These are phyloP conservation scores for Enteromius radiatus DNA, from an alignment of 2,797 vertebrate genomes.

Conservation along the genomic window DNA sequence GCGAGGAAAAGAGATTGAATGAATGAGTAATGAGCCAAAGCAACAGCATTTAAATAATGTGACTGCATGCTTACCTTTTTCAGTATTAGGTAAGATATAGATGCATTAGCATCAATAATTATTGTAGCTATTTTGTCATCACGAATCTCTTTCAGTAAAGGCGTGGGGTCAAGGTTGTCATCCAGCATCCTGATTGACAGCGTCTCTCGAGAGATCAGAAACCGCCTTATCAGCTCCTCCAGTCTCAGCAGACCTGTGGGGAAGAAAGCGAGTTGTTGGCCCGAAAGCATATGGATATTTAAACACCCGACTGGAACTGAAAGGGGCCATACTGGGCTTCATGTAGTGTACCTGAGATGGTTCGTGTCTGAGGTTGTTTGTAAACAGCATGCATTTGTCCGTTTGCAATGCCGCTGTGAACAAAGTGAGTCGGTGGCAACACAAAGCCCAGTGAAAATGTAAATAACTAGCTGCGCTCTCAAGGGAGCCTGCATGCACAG, in stretches of 20 bases:
- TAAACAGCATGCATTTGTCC: slow-evolving; percentile 14
- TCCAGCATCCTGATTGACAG: slow-evolving; percentile 92
- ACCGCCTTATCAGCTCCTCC: slow-evolving; percentile 90
- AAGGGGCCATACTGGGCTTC: background rate
- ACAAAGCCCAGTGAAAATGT: slow-evolving; percentile 55
- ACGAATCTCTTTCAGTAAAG: slow-evolving; percentile 92
- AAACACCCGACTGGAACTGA: background rate
- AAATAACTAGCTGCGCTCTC: slow-evolving; percentile 57
- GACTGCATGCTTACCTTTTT: slow-evolving; percentile 72
- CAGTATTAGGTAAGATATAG: slow-evolving; percentile 82
- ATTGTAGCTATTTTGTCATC: slow-evolving; percentile 94
- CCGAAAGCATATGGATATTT: background rate
- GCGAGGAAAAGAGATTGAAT: background rate
- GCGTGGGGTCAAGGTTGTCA: slow-evolving; percentile 88
- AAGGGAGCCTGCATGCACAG: slow-evolving; percentile 42
- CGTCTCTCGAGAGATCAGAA: slow-evolving; percentile 92
- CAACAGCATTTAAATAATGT: slow-evolving; percentile 29
- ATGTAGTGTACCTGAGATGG: background rate
- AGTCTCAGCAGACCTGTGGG: slow-evolving; percentile 86
- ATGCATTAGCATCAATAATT: slow-evolving; percentile 91
- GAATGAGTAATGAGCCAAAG: slow-evolving; percentile 25
- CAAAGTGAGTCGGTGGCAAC: slow-evolving; percentile 25
- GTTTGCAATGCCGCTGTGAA: slow-evolving; percentile 12
- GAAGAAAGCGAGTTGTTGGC: slow-evolving; percentile 41
- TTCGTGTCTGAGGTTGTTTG: slow-evolving; percentile 23